Base-by-base conservation (phyloP, 2,113 vertebrate genomes). In the Brachypteracias leptosomus region DNA sequence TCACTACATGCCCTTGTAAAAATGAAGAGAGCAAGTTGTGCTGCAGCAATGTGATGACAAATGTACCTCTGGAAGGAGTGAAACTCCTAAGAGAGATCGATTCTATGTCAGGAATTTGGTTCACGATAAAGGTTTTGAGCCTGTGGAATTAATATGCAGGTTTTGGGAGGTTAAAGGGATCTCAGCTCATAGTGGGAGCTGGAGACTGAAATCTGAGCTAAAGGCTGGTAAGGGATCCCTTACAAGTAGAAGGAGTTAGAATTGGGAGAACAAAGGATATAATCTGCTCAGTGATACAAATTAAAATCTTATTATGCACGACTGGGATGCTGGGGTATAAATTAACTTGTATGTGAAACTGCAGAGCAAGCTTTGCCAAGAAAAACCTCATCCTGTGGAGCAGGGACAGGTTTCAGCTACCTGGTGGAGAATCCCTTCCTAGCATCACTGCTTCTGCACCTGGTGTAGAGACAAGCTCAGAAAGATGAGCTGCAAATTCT, bases 221-320 rank as follows among this genome's bases (percentile, higher is more conserved):
- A 31, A 42, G 33, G 8, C 28, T 85, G 29, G 10, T 14, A 29
- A 38, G n/a, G 65, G 15, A 75, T 35, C 9, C 17, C 26, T 82
- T 68, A 57, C 73, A 94, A 70, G 1, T 8, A 13, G 33, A 51
- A 73, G 35, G 49, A 55, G 5, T 29, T 17, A 76, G 25, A 80
- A 51, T 76, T 1, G 72, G 38, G 49, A 72, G 20, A 58, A 59
- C 17, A 42, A 4, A 10, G 26, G 86, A 52, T 44, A 42, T 14
- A 36, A 70, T 38, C 68, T 61, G 3, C 24, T 17, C 25, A 17
- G 67, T 10, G 62, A 58, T 3, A 46, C 13, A n/a, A 66, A 74
- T 0, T 3, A 13, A 77, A 52, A 80, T 76, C 26, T 44, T 68
- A 46, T 21, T 66, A 28, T 1, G 0, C 55, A 31, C 0, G 3